phyloP scores from a whole-genome alignment of 2,113 vertebrate species.

The Scartelaos histophorus region DNA sequence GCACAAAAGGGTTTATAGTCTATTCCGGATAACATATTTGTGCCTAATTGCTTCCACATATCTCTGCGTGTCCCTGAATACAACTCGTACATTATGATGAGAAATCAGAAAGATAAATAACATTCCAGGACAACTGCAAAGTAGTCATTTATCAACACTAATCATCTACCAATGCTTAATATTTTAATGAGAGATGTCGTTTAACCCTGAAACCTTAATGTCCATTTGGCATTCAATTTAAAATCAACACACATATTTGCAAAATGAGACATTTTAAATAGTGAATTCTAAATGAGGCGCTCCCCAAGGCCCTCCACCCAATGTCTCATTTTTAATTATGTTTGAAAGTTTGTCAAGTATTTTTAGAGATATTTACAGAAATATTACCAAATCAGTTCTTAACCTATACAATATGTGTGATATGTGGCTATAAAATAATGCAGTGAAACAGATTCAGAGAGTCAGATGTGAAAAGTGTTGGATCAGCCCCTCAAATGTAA shows the following conservation, averaged over 20 bases:
- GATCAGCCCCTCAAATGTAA: not conserved
- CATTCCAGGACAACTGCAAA: not conserved
- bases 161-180: not conserved
- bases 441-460: not conserved
- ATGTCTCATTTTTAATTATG: not conserved
- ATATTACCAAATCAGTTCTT: not conserved
- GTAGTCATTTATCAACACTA: not conserved
- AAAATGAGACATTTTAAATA: not conserved
- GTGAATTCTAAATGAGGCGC: slow-evolving; percentile 1
- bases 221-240: slow-evolving; percentile 6
- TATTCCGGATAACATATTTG: not conserved
- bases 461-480: not conserved
- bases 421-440: not conserved
- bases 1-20: not conserved
- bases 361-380: not conserved
- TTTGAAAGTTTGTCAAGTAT: not conserved
- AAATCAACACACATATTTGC: slow-evolving; percentile 1
- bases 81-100: not conserved
- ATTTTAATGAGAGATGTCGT: not conserved
- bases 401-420: not conserved
- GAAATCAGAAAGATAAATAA: slow-evolving; percentile 2
- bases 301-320: not conserved
- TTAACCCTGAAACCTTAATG: slow-evolving; percentile 10
- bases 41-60: not conserved
- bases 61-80: not conserved